A percentile compares a stretch with the other conserved stretches of the same genome.
Evolutionary conservation across 1,140 invertebrate species (phyloP).

Genomic region (Elysia chlorotica): DNA sequence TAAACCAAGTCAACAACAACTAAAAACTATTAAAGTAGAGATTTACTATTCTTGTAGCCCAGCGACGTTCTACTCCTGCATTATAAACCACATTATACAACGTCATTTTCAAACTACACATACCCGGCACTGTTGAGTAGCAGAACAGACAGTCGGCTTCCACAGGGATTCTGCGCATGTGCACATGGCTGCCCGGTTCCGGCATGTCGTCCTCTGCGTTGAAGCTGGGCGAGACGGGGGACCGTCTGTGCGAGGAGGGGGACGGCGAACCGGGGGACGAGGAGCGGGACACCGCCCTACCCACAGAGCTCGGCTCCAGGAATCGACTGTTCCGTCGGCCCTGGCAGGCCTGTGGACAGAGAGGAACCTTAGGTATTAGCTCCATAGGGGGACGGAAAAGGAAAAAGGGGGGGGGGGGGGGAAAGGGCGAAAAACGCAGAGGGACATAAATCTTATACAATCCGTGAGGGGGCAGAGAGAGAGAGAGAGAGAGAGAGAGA

Average conservation of each 20-base stretch:
- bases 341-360: background rate
- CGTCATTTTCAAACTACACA: no score
- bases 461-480: no score
- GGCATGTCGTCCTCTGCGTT: background rate
- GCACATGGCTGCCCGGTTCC: background rate
- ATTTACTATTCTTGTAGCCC: no score
- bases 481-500: background rate
- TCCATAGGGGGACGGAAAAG: no score
- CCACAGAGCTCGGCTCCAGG: background rate
- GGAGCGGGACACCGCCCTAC: background rate
- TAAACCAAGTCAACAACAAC: no score
- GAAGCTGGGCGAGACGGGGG: slow-evolving; percentile 1
- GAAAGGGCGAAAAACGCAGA: no score
- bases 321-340: background rate
- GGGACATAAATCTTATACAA: no score
- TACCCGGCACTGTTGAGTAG: slow-evolving; percentile 92
- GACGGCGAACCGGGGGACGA: background rate
- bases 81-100: no score
- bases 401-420: no score
- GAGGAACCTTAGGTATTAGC: no score
- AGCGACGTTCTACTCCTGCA: no score
- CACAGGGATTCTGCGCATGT: slow-evolving; percentile 13
- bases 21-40: no score
- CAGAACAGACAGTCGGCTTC: slow-evolving; percentile 58
- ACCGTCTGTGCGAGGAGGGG: slow-evolving; percentile 10